Conservation (phyloP, 53 echinoderm and acorn worm genomes). For the Crossaster papposus region DNA sequence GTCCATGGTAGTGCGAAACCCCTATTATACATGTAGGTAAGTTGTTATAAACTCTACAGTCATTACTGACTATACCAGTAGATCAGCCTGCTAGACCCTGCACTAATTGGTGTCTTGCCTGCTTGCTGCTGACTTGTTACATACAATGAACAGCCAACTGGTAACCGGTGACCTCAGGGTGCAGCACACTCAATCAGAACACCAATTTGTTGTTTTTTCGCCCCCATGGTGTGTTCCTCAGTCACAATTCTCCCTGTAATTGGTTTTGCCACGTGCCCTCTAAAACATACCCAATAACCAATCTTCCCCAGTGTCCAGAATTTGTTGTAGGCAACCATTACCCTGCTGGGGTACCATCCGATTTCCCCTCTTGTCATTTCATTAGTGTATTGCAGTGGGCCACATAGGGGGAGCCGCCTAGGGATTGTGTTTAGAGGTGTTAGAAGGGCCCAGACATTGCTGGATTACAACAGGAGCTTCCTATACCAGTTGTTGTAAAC, state of each 20-base stretch:
- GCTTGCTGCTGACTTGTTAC: conserved; percentile 3
- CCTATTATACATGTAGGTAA: not conserved
- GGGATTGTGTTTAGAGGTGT: conserved; percentile 28
- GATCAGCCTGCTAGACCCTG: not conserved
- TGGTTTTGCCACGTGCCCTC: conserved; percentile 38
- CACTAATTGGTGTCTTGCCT: conserved; percentile 12
- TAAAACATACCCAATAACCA: conserved; percentile 4
- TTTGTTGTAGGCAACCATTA: too few relatives aligned
- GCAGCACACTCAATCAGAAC: not conserved
- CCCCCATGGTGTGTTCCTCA: not conserved
- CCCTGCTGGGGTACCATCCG: not conserved
- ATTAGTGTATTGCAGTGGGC: conserved; percentile 13
- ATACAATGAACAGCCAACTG: not conserved
- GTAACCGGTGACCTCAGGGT: not conserved
- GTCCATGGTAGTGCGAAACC: too few relatives aligned
- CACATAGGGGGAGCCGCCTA: conserved; percentile 13
- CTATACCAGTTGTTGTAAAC: too few relatives aligned
- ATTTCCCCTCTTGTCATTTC: not conserved
- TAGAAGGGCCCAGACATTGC: too few relatives aligned
- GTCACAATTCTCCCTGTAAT: not conserved
- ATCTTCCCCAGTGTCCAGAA: too few relatives aligned
- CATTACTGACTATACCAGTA: not conserved
- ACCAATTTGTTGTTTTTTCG: not conserved
- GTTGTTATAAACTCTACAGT: not conserved
- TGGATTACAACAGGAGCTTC: too few relatives aligned